Evolutionary conservation across 2,113 vertebrate species (phyloP).

Genomic region (Heterotis niloticus): DNA sequence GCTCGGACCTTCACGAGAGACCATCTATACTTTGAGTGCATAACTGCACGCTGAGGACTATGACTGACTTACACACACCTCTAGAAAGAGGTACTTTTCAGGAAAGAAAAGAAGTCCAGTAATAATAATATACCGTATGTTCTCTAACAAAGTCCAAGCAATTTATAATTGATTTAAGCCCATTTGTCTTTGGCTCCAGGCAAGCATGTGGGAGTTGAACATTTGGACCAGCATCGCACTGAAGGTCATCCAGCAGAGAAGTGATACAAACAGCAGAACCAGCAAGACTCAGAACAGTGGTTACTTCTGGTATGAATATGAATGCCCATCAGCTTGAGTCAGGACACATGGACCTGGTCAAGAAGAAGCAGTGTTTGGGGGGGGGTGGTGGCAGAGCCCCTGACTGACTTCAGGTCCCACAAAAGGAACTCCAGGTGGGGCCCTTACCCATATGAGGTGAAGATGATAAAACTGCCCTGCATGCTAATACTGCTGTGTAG

Average conservation of each 20-base stretch:
- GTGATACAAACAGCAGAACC: slow-evolving; percentile 32
- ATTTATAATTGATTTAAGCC: slow-evolving; percentile 39
- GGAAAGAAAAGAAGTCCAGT: too few relatives aligned
- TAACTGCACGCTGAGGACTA: too few relatives aligned
- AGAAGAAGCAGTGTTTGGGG: slow-evolving; percentile 7
- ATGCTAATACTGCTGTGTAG: background rate
- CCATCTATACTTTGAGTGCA: background rate
- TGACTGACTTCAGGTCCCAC: background rate
- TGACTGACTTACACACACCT: too few relatives aligned
- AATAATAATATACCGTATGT: too few relatives aligned
- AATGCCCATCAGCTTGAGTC: slow-evolving; percentile 39
- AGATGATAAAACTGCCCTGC: too few relatives aligned
- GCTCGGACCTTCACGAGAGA: background rate
- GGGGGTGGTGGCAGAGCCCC: background rate
- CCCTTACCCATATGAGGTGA: background rate
- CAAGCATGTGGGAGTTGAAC: slow-evolving; percentile 23
- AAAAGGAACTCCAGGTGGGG: background rate
- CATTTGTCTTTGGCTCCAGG: slow-evolving; percentile 40
- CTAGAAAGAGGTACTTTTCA: too few relatives aligned
- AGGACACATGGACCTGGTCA: slow-evolving; percentile 25
- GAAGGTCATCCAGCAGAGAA: slow-evolving; percentile 43
- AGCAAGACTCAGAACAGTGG: slow-evolving; percentile 33
- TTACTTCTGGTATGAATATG: slow-evolving; percentile 41
- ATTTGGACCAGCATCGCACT: slow-evolving; percentile 29
- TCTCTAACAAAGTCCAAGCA: slow-evolving; percentile 9